These are phyloP conservation scores for Drosophila helvetica DNA, from an alignment of 2,888 invertebrate species.

Conservation along the genomic window DNA sequence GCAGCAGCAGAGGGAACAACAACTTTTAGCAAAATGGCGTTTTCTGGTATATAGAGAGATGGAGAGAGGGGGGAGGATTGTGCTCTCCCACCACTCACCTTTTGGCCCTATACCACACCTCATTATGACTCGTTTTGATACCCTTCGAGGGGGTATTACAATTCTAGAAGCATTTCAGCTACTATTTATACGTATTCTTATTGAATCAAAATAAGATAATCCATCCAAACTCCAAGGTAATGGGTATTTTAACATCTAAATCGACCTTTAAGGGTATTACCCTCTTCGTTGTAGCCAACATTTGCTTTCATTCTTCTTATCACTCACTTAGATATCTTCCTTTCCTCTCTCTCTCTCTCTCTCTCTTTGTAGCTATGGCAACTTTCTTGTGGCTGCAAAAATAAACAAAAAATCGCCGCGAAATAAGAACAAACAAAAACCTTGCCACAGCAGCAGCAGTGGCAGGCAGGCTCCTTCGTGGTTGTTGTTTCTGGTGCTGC, in stretches of 20 bases:
- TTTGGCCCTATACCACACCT: neutral
- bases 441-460: constrained; percentile 45
- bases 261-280: neutral
- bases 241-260: neutral
- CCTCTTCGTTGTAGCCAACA: neutral
- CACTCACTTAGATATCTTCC: constrained; percentile 35
- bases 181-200: no score
- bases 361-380: constrained; percentile 47
- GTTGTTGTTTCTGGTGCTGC: constrained; percentile 15
- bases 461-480: constrained; percentile 21
- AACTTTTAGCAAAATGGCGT: constrained; percentile 66
- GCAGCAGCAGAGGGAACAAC: constrained; percentile 8
- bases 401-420: constrained; percentile 55
- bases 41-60: constrained; percentile 22
- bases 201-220: no score
- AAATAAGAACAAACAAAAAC: constrained; percentile 38
- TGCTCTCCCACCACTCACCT: constrained; percentile 3
- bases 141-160: neutral
- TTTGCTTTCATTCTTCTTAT: constrained; percentile 30
- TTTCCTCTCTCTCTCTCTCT: neutral
- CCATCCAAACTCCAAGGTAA: no score
- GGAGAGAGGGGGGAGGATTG: neutral
- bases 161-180: no score
- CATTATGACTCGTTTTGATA: neutral
- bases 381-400: constrained; percentile 68